These are phyloP conservation scores for Illadopsis cleaveri DNA, from an alignment of 2,113 vertebrate species.

Conservation along the genomic window DNA sequence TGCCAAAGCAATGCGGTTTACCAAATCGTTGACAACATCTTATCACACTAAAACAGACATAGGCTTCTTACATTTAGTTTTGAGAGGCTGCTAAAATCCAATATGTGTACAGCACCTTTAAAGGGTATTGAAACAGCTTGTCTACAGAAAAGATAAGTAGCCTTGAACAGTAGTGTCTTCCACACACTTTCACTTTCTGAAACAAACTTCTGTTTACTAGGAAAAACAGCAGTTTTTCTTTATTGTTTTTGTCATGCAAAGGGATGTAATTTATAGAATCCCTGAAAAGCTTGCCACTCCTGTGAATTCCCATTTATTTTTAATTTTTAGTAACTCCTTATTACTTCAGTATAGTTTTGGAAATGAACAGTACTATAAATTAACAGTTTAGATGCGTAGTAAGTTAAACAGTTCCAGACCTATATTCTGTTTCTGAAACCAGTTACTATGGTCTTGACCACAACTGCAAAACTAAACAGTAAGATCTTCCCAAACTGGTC, in stretches of 20 bases:
- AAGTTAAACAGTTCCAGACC: background rate
- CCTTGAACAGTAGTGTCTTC: background rate
- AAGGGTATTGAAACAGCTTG: background rate
- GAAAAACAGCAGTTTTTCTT: background rate
- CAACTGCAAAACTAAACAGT: background rate
- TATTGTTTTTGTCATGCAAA: background rate
- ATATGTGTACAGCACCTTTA: background rate
- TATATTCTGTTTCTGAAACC: background rate
- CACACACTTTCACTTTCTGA: background rate
- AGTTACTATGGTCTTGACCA: background rate
- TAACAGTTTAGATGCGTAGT: background rate
- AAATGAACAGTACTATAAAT: background rate
- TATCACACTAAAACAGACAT: conserved; percentile 52
- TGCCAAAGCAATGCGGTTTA: background rate
- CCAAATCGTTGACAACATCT: conserved; percentile 23
- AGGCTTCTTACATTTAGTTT: conserved; percentile 16
- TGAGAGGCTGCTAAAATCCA: conserved; percentile 37
- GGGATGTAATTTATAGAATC: background rate
- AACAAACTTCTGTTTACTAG: background rate
- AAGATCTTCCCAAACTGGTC: background rate
- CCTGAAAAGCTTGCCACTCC: background rate
- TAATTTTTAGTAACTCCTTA: background rate
- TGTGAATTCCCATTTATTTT: background rate
- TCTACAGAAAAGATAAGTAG: conserved; percentile 8
- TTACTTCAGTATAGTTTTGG: background rate